Evolutionary conservation across 2,888 invertebrate species (phyloP).

Genomic region (Mystacides longicornis): DNA sequence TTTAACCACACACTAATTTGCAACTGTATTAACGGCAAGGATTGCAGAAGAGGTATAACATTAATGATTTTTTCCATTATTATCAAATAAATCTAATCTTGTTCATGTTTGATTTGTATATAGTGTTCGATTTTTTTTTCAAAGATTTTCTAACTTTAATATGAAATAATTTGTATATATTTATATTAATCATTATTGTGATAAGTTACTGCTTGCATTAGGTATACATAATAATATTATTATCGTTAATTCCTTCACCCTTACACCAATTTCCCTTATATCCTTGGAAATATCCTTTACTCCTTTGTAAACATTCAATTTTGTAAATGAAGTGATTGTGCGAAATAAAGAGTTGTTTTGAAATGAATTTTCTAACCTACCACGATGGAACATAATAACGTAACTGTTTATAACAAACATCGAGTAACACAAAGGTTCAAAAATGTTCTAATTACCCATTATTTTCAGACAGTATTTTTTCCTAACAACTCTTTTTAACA

Average conservation of each 20-base stretch:
- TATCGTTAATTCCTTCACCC: no score
- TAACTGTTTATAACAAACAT: neutral
- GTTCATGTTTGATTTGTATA: no score
- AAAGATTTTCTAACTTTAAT: neutral
- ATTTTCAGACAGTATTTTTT: slow-evolving; percentile 13
- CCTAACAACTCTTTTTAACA: slow-evolving; percentile 21
- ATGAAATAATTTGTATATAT: neutral
- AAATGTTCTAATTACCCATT: no score
- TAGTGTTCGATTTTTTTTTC: no score
- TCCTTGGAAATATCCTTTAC: no score
- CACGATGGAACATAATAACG: neutral
- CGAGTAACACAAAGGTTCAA: neutral
- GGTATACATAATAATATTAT: no score
- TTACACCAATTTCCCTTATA: no score
- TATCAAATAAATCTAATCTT: no score
- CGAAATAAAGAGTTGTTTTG: no score
- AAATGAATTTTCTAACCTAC: neutral
- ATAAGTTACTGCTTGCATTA: neutral
- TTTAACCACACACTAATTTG: slow-evolving; percentile 56
- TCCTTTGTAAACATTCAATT: neutral
- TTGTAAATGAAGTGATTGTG: neutral
- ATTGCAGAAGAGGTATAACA: slow-evolving; percentile 56
- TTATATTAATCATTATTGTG: neutral
- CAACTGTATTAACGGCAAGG: slow-evolving; percentile 52
- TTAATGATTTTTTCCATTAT: slow-evolving; percentile 16